phyloP scores from a whole-genome alignment of 2,113 vertebrate genomes.

The Phalacrocorax pelagicus region DNA sequence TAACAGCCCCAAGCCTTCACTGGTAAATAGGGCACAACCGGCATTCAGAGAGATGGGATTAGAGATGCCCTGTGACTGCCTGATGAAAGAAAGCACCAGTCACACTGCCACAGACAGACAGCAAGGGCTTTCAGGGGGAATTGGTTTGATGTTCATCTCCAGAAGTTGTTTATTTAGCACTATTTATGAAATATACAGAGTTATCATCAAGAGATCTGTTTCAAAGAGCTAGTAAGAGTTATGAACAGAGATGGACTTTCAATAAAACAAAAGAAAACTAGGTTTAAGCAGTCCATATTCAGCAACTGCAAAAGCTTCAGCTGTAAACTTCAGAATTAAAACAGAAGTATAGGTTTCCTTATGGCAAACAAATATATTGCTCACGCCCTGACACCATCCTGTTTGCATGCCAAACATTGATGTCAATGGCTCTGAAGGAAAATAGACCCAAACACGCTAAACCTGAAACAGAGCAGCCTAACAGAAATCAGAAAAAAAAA shows the following conservation, averaged over 20 bases:
- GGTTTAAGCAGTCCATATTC: not conserved
- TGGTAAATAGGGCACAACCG: not conserved
- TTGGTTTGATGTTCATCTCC: not conserved
- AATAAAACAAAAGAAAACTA: not conserved
- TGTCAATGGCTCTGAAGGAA: conserved; percentile 10
- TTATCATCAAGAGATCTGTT: not conserved
- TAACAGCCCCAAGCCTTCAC: not conserved
- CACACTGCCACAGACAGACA: not conserved
- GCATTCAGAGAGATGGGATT: not conserved
- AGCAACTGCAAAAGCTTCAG: not conserved
- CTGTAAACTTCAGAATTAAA: not conserved
- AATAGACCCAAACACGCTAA: conserved; percentile 9
- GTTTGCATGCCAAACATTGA: conserved; percentile 8
- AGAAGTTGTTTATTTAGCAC: not conserved
- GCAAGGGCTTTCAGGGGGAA: not conserved
- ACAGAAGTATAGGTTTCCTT: not conserved
- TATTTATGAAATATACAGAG: not conserved
- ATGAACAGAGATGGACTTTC: not conserved
- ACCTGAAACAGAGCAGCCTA: not conserved
- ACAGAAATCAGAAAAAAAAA: not conserved
- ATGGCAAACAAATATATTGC: not conserved
- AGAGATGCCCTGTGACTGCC: not conserved
- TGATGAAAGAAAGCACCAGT: not conserved
- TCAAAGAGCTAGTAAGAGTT: not conserved
- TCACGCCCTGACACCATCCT: conserved; percentile 9